These are phyloP conservation scores for Neolamprologus devosi DNA, from an alignment of 2,113 vertebrate species.

Conservation along the genomic window DNA sequence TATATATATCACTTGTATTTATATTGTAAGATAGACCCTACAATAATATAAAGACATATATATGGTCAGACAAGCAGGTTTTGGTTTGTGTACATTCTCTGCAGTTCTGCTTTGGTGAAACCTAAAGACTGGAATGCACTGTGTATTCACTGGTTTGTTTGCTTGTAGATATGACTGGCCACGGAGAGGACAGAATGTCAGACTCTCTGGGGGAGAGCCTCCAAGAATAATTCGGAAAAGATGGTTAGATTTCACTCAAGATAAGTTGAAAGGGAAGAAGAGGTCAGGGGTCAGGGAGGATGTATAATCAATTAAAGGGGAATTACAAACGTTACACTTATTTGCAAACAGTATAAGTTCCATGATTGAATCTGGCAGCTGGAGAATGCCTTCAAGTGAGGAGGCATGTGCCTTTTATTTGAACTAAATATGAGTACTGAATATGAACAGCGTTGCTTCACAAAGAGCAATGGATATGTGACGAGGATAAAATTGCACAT, in stretches of 20 bases:
- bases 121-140: slow-evolving; percentile 12
- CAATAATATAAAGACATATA: neutral
- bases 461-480: slow-evolving; percentile 32
- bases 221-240: slow-evolving; percentile 60
- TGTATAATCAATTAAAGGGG: slow-evolving; percentile 60
- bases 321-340: slow-evolving; percentile 55
- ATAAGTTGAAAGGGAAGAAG: slow-evolving; percentile 42
- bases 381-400: neutral
- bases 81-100: neutral
- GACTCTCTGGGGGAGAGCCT: slow-evolving; percentile 53
- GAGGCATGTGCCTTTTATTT: neutral
- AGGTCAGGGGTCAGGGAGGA: slow-evolving; percentile 44
- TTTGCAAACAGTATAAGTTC: slow-evolving; percentile 38
- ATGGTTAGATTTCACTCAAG: slow-evolving; percentile 56
- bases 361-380: slow-evolving; percentile 40
- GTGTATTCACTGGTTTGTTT: slow-evolving; percentile 37
- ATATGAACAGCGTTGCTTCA: slow-evolving; percentile 19
- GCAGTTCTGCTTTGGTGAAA: slow-evolving; percentile 4
- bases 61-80: neutral
- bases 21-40: neutral
- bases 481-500: slow-evolving; percentile 28
- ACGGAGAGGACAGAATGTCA: slow-evolving; percentile 48
- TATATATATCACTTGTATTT: neutral
- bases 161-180: slow-evolving; percentile 35
- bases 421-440: slow-evolving; percentile 3